Conservation (phyloP, 2,113 vertebrate species). For the Oryzias curvinotus region DNA sequence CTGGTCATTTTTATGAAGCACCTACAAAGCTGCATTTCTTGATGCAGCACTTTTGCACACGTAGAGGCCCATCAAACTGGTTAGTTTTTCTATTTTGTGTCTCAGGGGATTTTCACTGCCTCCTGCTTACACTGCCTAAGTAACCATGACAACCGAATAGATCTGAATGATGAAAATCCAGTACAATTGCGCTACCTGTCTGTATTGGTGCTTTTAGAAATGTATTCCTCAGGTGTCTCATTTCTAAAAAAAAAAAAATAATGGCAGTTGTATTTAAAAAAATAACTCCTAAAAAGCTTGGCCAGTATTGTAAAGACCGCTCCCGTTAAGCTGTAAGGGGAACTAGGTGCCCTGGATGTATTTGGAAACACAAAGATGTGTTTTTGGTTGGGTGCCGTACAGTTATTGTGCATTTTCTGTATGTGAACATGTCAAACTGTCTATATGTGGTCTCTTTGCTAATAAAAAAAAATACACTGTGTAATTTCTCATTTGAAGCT, state of each 20-base stretch:
- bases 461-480: conserved; percentile 61
- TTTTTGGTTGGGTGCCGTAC: conserved; percentile 38
- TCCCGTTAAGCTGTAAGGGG: conserved; percentile 25
- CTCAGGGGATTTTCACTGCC: conserved; percentile 60
- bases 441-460: conserved; percentile 42
- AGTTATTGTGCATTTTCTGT: conserved; percentile 41
- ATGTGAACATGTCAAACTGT: conserved; percentile 29
- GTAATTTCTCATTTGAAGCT: conserved; percentile 29
- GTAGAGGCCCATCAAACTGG: conserved; percentile 18
- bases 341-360: conserved; percentile 40
- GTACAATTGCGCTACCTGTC: conserved; percentile 14
- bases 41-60: conserved; percentile 13
- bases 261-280: neutral
- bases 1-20: conserved; percentile 1
- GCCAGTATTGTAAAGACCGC: conserved; percentile 33
- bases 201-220: conserved; percentile 43
- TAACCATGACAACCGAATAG: conserved; percentile 8
- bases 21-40: conserved; percentile 13
- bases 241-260: neutral
- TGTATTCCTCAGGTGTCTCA: conserved; percentile 42
- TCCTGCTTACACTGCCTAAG: conserved; percentile 49
- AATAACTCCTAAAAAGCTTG: conserved; percentile 1
- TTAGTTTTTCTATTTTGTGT: conserved; percentile 22
- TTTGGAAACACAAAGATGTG: conserved; percentile 34
- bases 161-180: conserved; percentile 5